Percentiles rank a stretch among this genome's conserved stretches.
phyloP scores from a whole-genome alignment of 2,888 invertebrate species.

The Ormia ochracea region DNA sequence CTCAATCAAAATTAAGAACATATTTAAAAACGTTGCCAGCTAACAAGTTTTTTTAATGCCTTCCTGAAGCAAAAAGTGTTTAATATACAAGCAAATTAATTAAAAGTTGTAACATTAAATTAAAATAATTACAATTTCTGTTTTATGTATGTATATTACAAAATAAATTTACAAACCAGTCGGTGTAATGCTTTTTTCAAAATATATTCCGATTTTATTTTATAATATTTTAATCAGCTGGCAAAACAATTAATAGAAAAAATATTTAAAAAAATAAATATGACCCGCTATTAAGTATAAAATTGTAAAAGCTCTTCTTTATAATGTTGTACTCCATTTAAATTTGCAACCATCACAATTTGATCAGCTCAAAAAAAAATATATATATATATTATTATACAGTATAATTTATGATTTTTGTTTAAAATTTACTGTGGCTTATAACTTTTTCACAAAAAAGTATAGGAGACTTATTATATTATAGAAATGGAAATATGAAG shows the following conservation, averaged over 20 bases:
- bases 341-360: too few relatives aligned
- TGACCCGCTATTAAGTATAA: too few relatives aligned
- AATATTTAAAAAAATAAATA: too few relatives aligned
- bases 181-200: background rate
- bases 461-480: too few relatives aligned
- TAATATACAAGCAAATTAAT: background rate
- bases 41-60: constrained; percentile 9
- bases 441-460: too few relatives aligned
- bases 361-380: too few relatives aligned
- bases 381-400: too few relatives aligned
- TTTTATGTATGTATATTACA: background rate
- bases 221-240: background rate
- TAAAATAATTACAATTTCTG: background rate
- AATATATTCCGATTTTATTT: background rate
- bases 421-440: too few relatives aligned
- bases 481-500: too few relatives aligned
- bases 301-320: too few relatives aligned
- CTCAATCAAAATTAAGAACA: background rate
- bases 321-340: too few relatives aligned
- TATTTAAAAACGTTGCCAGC: background rate
- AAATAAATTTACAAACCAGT: background rate
- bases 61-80: background rate
- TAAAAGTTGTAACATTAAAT: constrained; percentile 9
- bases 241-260: background rate
- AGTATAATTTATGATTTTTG: too few relatives aligned